Base-by-base conservation (phyloP, 2,797 vertebrate genomes). In the Rallus crepitans region DNA sequence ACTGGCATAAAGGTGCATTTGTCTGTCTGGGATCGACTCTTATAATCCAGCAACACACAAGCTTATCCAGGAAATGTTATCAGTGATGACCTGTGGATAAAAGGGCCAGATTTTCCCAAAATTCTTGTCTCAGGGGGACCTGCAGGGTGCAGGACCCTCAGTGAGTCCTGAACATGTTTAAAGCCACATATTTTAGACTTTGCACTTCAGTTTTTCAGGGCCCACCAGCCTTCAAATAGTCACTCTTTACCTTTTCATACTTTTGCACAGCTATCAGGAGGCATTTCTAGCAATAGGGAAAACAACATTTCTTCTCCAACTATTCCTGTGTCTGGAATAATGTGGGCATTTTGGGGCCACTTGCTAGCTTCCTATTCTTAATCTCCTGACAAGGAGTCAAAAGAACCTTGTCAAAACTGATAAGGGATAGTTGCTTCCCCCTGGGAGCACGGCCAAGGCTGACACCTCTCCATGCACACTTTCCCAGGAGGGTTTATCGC, bases 371-470 rank as follows among this genome's bases (percentile, higher is more conserved):
- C 75, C 75, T 87, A 45, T 84, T 90, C 83, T 89, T 95, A 84
- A 95, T 89, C 75, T 92, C 61, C 78, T 50, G 84, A 95, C 89
- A 95, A 93, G 89, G 75, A 94, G 78, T 91, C 81, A 84, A 72
- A 95, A 95, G 73, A 80, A 82, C 72, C 68, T 73, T 88, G 86
- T 93, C 89, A 94, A 91, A 96, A 84, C 53, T 89, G 89, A 82
- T 83, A 94, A 50, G 31, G 37, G 16, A 7, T 57, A 63, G 63
- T 69, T 82, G 59, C 37, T 59, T 31, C 27, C 17, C 30, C 21
- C 37, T 89, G 63, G 89, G 70, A 87, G 89, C 89, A 73, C 7
- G 53, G 78, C n/a, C 71, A 87, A 82, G 63, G 42, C 60, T 87
- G 84, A 82, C 78, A 92, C 1, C 0, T 79, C 66, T 92, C 66